Percentiles rank a stretch among this genome's conserved stretches.
phyloP scores from a whole-genome alignment of 2,888 invertebrate species.

The Erebia epiphron region DNA sequence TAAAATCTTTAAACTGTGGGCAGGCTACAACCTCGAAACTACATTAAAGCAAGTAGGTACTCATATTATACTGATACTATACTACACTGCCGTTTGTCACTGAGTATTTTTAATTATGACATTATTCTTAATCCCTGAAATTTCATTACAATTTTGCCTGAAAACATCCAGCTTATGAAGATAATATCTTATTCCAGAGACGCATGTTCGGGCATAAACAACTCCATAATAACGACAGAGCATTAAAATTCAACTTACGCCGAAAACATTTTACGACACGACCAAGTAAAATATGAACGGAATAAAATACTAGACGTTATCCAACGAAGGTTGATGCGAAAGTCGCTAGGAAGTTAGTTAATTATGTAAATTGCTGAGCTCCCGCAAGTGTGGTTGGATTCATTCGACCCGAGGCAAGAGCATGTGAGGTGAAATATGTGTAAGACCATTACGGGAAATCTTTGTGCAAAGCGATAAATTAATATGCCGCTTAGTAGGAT shows the following conservation, averaged over 20 bases:
- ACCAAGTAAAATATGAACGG: slow-evolving; percentile 40
- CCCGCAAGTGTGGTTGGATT: slow-evolving; percentile 69
- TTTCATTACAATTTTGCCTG: background rate
- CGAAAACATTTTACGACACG: slow-evolving; percentile 40
- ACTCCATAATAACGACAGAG: slow-evolving; percentile 32
- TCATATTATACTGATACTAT: too few relatives aligned
- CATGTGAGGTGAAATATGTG: slow-evolving; percentile 26
- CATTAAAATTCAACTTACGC: slow-evolving; percentile 38
- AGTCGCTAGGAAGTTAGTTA: slow-evolving; percentile 64
- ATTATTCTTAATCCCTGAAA: background rate
- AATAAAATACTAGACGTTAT: slow-evolving; percentile 41
- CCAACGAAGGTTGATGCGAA: slow-evolving; percentile 44
- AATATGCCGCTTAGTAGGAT: background rate
- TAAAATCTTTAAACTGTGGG: too few relatives aligned
- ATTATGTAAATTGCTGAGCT: slow-evolving; percentile 75
- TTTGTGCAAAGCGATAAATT: slow-evolving; percentile 12
- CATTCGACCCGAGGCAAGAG: slow-evolving; percentile 53
- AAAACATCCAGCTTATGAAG: slow-evolving; percentile 11
- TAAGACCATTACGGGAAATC: slow-evolving; percentile 18
- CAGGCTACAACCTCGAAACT: too few relatives aligned
- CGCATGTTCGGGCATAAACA: slow-evolving; percentile 30
- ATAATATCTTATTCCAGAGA: slow-evolving; percentile 20
- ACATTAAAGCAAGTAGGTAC: too few relatives aligned
- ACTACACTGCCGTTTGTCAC: too few relatives aligned
- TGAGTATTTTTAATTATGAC: too few relatives aligned